Conservation (phyloP, 1,140 invertebrate species). For the Ostrea denselamellosa region DNA sequence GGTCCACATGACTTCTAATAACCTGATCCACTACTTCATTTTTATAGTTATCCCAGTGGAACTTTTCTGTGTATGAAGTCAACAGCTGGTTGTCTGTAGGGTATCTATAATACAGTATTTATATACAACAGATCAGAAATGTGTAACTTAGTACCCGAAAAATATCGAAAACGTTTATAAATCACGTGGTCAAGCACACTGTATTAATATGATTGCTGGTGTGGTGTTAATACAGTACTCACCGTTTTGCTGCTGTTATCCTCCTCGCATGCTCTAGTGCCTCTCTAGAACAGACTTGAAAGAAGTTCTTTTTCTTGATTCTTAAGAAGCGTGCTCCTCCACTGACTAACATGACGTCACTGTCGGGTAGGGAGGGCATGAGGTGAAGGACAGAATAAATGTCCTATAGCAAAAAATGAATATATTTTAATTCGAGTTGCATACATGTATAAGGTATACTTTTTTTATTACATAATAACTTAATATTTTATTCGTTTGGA, state of each 20-base stretch:
- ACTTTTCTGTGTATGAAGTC: constrained; percentile 58
- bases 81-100: constrained; percentile 57
- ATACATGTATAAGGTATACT: no score
- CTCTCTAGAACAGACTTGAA: constrained; percentile 57
- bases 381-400: constrained; percentile 57
- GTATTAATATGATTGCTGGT: no score
- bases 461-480: no score
- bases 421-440: no score
- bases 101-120: constrained; percentile 48
- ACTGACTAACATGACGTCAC: constrained; percentile 67
- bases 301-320: constrained; percentile 63
- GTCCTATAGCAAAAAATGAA: constrained; percentile 54
- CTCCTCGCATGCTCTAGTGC: constrained; percentile 60
- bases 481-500: no score
- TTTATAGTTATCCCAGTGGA: constrained; percentile 63
- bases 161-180: no score
- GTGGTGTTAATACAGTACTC: not conserved
- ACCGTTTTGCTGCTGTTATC: constrained; percentile 60
- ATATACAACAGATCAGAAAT: not conserved
- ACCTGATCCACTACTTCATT: constrained; percentile 50
- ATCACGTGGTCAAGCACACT: no score
- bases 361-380: constrained; percentile 42
- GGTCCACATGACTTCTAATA: constrained; percentile 41
- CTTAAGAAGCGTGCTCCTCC: constrained; percentile 63
- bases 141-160: no score